phyloP scores from a whole-genome alignment of 2,888 invertebrate genomes.

The Andrena bicolor region DNA sequence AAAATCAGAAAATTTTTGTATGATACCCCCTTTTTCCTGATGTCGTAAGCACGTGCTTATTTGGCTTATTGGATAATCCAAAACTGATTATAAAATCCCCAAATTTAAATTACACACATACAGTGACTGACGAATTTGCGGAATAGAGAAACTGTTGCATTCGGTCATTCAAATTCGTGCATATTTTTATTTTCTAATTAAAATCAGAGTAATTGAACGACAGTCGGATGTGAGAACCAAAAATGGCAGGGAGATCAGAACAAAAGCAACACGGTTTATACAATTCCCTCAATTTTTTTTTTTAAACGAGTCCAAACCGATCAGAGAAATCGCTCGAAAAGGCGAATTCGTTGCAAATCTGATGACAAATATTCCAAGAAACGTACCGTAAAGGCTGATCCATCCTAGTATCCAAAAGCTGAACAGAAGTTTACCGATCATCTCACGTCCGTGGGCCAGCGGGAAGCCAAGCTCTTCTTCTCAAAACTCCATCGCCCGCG shows the following conservation, averaged over 20 bases:
- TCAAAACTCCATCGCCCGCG: constrained; percentile 65
- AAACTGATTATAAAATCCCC: too few species aligned
- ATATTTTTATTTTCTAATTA: background rate
- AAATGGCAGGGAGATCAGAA: background rate
- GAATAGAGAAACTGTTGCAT: background rate
- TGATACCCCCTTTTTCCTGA: too few species aligned
- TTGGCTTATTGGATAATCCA: background rate
- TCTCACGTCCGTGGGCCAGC: constrained; percentile 76
- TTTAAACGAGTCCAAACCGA: background rate
- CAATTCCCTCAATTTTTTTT: background rate
- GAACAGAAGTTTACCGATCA: constrained; percentile 81
- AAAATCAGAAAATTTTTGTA: too few species aligned
- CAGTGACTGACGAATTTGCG: too few species aligned
- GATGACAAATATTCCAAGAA: background rate
- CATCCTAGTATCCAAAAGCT: constrained; percentile 81
- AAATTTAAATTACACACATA: too few species aligned
- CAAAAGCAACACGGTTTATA: background rate
- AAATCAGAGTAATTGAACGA: background rate
- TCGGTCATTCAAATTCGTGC: background rate
- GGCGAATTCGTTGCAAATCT: background rate
- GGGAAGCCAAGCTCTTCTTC: constrained; percentile 34
- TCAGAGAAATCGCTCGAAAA: background rate
- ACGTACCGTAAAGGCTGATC: constrained; percentile 79
- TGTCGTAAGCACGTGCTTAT: too few species aligned
- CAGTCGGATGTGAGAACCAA: background rate